Conservation (phyloP, 2,888 invertebrate genomes). For the Hemicrepidius hirtus region DNA sequence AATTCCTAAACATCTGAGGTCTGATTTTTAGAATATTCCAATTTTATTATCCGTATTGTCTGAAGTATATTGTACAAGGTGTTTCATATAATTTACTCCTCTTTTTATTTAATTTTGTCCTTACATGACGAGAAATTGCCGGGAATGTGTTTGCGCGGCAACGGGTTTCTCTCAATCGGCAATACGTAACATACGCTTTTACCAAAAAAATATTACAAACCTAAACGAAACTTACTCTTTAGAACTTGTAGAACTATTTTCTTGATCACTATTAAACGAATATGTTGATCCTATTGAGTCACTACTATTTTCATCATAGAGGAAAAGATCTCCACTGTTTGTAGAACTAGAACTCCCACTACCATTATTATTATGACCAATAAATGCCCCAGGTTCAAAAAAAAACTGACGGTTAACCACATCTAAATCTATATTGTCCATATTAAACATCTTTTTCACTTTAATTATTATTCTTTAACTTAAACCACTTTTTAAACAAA, state of each 20-base stretch:
- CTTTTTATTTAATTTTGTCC: too few relatives aligned
- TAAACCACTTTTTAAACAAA: neutral
- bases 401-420: conserved; percentile 81
- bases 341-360: conserved; percentile 77
- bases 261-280: conserved; percentile 88
- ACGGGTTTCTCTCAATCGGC: too few relatives aligned
- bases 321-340: conserved; percentile 80
- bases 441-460: conserved; percentile 74
- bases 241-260: conserved; percentile 79
- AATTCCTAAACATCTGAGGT: too few relatives aligned
- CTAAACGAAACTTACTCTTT: conserved; percentile 76
- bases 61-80: too few relatives aligned
- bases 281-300: conserved; percentile 80
- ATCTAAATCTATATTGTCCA: conserved; percentile 82
- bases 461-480: neutral
- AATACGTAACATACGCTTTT: too few relatives aligned
- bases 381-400: conserved; percentile 73
- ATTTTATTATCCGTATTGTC: too few relatives aligned
- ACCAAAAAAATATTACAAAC: too few relatives aligned
- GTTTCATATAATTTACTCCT: too few relatives aligned
- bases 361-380: conserved; percentile 71
- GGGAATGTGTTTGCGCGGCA: too few relatives aligned
- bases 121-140: too few relatives aligned
- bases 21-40: too few relatives aligned
- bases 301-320: conserved; percentile 78